A percentile compares a stretch with the other conserved stretches of the same genome.
These are phyloP conservation scores for Melanchra persicariae DNA, from an alignment of 2,888 invertebrate species.

Conservation along the genomic window DNA sequence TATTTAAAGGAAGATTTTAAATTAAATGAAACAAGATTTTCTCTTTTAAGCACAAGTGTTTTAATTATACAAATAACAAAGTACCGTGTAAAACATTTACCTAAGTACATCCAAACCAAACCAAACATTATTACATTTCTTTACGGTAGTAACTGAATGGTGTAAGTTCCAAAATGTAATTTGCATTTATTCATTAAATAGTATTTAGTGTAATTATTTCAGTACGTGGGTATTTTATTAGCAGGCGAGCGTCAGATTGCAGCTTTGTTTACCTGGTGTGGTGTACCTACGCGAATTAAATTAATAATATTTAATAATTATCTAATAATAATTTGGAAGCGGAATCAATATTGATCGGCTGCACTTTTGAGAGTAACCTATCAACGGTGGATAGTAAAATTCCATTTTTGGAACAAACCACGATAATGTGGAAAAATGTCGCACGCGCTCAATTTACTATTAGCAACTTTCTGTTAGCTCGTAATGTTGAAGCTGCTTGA, in stretches of 20 bases:
- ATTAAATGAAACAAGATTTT: not conserved
- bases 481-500: conserved; percentile 19
- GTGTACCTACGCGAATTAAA: conserved; percentile 21
- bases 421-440: not conserved
- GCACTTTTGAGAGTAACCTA: conserved; percentile 28
- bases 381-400: not conserved
- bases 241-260: conserved; percentile 28
- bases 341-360: conserved; percentile 16
- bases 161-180: conserved; percentile 29
- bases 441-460: not conserved
- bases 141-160: conserved; percentile 1
- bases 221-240: conserved; percentile 36
- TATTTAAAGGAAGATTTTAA: conserved; percentile 3
- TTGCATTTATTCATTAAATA: conserved; percentile 26
- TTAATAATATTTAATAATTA: no score
- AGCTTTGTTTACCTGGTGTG: conserved; percentile 32
- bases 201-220: conserved; percentile 28
- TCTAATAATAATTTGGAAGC: not conserved
- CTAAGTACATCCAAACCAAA: no score
- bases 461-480: conserved; percentile 5
- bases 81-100: not conserved
- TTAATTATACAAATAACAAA: conserved; percentile 20
- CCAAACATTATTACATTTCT: conserved; percentile 23
- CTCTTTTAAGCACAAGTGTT: conserved; percentile 11
- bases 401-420: not conserved